A percentile compares a stretch with the other conserved stretches of the same genome.
Conservation (phyloP, 2,113 vertebrate species). For the Edolisoma coerulescens region DNA sequence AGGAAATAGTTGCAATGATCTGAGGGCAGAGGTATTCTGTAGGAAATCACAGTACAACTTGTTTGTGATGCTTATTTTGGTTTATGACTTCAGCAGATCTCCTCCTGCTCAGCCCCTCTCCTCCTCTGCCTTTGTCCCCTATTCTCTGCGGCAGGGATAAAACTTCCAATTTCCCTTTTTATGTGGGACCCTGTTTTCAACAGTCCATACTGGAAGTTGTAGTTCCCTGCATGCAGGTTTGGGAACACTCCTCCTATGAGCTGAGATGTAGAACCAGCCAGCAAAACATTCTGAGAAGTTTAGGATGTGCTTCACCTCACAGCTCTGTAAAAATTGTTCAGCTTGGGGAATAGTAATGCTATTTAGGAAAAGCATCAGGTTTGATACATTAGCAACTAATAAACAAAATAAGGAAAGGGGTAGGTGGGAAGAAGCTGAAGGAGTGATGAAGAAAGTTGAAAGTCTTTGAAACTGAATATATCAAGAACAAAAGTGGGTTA, state of each 20-base stretch:
- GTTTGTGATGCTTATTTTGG: neutral
- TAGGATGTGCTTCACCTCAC: neutral
- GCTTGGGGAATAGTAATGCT: neutral
- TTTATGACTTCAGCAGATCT: neutral
- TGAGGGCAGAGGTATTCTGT: neutral
- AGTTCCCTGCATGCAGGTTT: neutral
- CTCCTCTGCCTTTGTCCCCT: neutral
- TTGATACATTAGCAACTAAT: neutral
- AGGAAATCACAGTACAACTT: neutral
- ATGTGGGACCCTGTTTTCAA: neutral
- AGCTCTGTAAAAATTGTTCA: neutral
- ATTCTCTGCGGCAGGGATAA: neutral
- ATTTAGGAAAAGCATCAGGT: neutral
- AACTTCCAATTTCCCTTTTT: neutral
- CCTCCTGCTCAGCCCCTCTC: neutral
- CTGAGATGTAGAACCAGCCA: neutral
- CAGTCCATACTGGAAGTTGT: neutral
- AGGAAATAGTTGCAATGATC: neutral
- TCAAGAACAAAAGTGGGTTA: neutral
- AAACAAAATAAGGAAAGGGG: neutral
- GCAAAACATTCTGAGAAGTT: neutral
- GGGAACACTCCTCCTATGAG: accelerated
- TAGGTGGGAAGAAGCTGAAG: neutral
- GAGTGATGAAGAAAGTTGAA: neutral
- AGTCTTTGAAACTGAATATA: neutral